phyloP scores from a whole-genome alignment of 2,888 invertebrate species.

The Marronus borbonicus region DNA sequence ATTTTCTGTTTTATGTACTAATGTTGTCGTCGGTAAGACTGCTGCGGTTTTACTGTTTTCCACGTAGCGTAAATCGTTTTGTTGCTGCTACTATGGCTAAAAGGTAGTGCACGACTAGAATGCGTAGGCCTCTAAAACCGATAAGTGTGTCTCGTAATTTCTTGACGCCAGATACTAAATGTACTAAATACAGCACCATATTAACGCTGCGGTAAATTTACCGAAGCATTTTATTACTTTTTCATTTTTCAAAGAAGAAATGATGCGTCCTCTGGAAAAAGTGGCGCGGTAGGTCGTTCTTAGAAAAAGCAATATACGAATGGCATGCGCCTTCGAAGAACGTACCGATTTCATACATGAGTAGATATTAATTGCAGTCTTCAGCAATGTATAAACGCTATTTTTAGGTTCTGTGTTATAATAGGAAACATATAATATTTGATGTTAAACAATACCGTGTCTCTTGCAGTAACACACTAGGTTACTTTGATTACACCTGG shows the following conservation, averaged over 20 bases:
- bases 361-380: not conserved
- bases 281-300: not conserved
- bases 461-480: no score
- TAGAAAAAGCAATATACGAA: not conserved
- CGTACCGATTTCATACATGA: slow-evolving; percentile 2
- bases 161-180: slow-evolving; percentile 13
- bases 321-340: not conserved
- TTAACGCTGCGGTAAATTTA: slow-evolving; percentile 4
- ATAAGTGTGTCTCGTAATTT: slow-evolving; percentile 3
- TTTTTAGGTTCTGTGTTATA: no score
- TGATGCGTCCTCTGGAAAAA: not conserved
- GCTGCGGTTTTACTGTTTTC: slow-evolving; percentile 25
- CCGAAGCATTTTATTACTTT: slow-evolving; percentile 15
- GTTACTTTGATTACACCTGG: no score
- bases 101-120: slow-evolving; percentile 3
- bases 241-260: slow-evolving; percentile 16
- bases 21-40: not conserved
- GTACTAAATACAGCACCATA: slow-evolving; percentile 8
- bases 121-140: not conserved
- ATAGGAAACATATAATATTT: no score
- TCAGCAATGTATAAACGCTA: no score
- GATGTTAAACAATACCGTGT: no score
- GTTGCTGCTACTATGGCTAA: not conserved
- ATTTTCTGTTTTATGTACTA: not conserved
- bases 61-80: slow-evolving; percentile 1